Conservation (phyloP, 1,140 invertebrate species). For the Trichonephila clavata region DNA sequence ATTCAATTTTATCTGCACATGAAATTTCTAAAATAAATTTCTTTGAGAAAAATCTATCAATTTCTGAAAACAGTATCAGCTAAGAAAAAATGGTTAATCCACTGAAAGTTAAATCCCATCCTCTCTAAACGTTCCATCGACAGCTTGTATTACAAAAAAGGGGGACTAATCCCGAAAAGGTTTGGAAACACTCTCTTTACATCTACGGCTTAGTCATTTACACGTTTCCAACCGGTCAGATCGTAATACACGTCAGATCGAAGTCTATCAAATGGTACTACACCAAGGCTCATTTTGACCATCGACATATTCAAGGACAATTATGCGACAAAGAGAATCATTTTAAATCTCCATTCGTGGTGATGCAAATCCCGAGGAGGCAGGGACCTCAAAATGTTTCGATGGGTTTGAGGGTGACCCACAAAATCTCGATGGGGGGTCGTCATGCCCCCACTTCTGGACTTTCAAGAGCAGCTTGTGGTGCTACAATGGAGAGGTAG, state of each 20-base stretch:
- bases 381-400: constrained; percentile 7
- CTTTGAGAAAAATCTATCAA: too few relatives aligned
- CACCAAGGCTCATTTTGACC: constrained; percentile 51
- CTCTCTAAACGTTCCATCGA: neutral
- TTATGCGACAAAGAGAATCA: constrained; percentile 53
- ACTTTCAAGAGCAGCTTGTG: constrained; percentile 3
- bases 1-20: too few relatives aligned
- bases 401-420: neutral
- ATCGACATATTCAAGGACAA: constrained; percentile 45
- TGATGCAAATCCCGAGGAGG: neutral
- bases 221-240: constrained; percentile 45
- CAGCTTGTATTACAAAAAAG: neutral
- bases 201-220: constrained; percentile 54
- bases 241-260: constrained; percentile 65
- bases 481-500: constrained; percentile 12
- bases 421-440: constrained; percentile 48
- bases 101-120: too few relatives aligned
- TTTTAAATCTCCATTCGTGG: constrained; percentile 19
- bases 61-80: too few relatives aligned
- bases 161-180: neutral
- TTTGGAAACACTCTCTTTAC: constrained; percentile 56
- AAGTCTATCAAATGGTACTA: constrained; percentile 53
- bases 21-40: too few relatives aligned
- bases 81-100: too few relatives aligned
- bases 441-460: constrained; percentile 2